Base-by-base conservation (phyloP, 2,113 vertebrate species). In the Chlorodrepanis virens region DNA sequence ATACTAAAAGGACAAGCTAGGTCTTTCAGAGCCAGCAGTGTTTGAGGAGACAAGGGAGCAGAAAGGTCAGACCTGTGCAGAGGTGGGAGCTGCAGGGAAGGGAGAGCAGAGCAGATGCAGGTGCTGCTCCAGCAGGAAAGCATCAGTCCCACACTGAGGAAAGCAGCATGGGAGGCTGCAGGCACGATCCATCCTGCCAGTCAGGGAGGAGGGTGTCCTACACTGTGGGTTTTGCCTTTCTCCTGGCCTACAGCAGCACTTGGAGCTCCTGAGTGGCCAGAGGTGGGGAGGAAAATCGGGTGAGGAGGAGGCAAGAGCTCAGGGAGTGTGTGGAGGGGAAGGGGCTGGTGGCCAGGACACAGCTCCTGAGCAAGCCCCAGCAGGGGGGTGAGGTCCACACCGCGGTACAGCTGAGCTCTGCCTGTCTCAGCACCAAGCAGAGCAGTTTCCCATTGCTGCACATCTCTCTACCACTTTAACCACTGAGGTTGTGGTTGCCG, bases 131-230 rank as follows among this genome's bases (percentile, higher is more conserved):
- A 40, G 20, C 31, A 84, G 54, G 23, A 78, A 59, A 17, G 18
- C 2, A 0, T 45, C 35, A 33, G 12, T 54, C 35, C 74, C 67
- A 37, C 14, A 5, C 18, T 20, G 35, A 64, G 57, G 70, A 88
- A 59, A 67, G 56, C 80, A 59, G 63, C 56, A 37, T 0, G 2
- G 54, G 50, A 61, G 45, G 10, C 53, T 76, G 37, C 61, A 45
- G 68, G 39, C n/a, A 47, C 4, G 1, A 77, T 67, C 82, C 13
- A 7, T 53, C 50, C 56, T 54, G 57, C 54, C 71, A 4, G 28
- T 12, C 45, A 40, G 17, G 27, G 35, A 54, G 29, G 59, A 69
- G 4, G 39, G 29, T 20, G 22, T 39, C 1, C 0, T 15, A 2
- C 10, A 4, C 21, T 6, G 28, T 23, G 83, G n/a, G 21, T 50